Percentiles rank a stretch among this genome's conserved stretches.
phyloP scores from a whole-genome alignment of 2,797 vertebrate genomes.

The Stomatorhinus walkeri region DNA sequence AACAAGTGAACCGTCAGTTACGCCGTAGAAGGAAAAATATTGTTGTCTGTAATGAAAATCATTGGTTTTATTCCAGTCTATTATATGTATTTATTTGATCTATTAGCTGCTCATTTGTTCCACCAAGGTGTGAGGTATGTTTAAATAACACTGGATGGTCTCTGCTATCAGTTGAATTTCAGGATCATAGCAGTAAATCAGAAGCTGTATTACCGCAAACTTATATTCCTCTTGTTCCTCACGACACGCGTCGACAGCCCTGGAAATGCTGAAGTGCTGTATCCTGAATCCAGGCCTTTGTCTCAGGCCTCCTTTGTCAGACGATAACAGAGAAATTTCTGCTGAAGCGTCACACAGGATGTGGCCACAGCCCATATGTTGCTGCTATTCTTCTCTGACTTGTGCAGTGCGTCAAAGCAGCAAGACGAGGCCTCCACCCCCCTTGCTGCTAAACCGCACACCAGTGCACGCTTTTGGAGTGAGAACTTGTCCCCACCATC shows the following conservation, averaged over 20 bases:
- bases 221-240: not conserved
- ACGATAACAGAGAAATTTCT: constrained; percentile 40
- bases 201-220: not conserved
- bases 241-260: not conserved
- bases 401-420: constrained; percentile 30
- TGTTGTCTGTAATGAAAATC: not conserved
- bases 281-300: constrained; percentile 31
- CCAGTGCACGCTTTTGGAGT: not conserved
- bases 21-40: not conserved
- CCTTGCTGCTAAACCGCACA: not conserved
- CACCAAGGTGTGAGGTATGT: not conserved
- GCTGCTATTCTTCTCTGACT: constrained; percentile 11
- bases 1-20: not conserved
- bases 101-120: not conserved
- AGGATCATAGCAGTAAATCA: not conserved
- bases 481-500: not conserved
- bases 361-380: constrained; percentile 39
- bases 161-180: not conserved
- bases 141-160: not conserved
- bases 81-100: not conserved
- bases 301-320: constrained; percentile 28
- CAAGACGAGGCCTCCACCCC: constrained; percentile 16
- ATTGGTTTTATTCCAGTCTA: not conserved
- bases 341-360: constrained; percentile 50
- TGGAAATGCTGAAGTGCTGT: not conserved